Conservation (phyloP, 2,113 vertebrate species). For the Pseudolaguvia tuberculata region DNA sequence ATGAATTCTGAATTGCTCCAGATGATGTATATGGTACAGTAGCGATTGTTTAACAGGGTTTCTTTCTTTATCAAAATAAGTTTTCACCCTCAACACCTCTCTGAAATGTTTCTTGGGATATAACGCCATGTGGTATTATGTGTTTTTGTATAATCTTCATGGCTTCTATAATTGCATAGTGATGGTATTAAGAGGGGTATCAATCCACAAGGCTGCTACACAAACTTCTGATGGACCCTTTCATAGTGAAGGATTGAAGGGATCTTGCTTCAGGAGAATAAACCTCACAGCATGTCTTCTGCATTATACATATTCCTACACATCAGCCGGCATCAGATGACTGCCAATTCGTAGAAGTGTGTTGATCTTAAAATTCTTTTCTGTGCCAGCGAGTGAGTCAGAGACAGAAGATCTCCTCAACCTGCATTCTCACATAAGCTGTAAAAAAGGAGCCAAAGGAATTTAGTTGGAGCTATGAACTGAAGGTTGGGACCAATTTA, state of each 20-base stretch:
- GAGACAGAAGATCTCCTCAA: constrained; percentile 56
- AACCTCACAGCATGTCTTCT: constrained; percentile 63
- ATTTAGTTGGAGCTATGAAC: constrained; percentile 56
- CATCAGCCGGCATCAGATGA: constrained; percentile 65
- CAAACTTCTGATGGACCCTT: too few species aligned
- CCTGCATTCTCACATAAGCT: constrained; percentile 50
- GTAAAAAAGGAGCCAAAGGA: constrained; percentile 57
- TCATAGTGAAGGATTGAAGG: constrained; percentile 70
- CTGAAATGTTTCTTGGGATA: too few species aligned
- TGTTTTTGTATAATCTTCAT: too few species aligned
- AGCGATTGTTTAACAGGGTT: too few species aligned
- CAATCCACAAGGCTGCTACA: too few species aligned
- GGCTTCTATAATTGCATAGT: too few species aligned
- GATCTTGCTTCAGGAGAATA: constrained; percentile 59
- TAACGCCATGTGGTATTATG: too few species aligned
- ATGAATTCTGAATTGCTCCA: too few species aligned
- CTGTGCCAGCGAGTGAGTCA: constrained; percentile 63
- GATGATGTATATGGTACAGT: too few species aligned
- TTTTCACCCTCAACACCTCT: too few species aligned
- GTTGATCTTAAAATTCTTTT: constrained; percentile 64
- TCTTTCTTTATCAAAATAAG: too few species aligned
- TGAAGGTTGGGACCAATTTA: constrained; percentile 65
- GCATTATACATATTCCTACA: constrained; percentile 48
- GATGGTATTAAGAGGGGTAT: too few species aligned
- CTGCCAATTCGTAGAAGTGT: constrained; percentile 64